phyloP scores from a whole-genome alignment of 2,113 vertebrate genomes.

The Mystacornis crossleyi region DNA sequence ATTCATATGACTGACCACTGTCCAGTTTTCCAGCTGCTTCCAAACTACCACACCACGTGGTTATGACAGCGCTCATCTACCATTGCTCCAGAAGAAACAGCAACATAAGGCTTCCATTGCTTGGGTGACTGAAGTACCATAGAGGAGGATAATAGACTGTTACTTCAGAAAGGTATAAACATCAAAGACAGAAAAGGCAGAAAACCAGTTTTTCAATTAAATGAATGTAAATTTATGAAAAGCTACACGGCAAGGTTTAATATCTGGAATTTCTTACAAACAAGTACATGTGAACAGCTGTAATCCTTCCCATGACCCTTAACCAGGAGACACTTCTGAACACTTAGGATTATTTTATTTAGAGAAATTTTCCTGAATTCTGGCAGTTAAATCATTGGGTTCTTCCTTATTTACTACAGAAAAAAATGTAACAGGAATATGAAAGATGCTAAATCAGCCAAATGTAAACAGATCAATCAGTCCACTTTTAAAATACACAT shows the following conservation, averaged over 20 bases:
- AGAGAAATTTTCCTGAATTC: not conserved
- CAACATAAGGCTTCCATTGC: not conserved
- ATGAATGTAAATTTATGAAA: not conserved
- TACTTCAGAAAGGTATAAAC: not conserved
- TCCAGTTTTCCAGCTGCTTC: not conserved
- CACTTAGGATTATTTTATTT: not conserved
- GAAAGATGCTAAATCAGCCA: not conserved
- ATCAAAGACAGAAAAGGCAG: not conserved
- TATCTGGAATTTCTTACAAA: not conserved
- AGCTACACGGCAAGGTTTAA: not conserved
- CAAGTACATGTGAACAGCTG: not conserved
- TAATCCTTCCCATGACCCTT: fast-evolving
- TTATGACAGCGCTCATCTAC: not conserved
- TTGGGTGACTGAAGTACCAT: not conserved
- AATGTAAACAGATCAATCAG: not conserved
- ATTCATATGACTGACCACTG: not conserved
- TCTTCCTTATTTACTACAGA: not conserved
- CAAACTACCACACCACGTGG: not conserved
- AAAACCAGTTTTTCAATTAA: not conserved
- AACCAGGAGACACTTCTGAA: not conserved
- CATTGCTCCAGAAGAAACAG: not conserved
- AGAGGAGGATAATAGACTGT: not conserved
- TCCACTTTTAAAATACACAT: not conserved
- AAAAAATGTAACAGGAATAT: not conserved
- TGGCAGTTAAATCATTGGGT: not conserved